These are phyloP conservation scores for human DNA, from an alignment of 2,113 vertebrate species.

Conservation along the genomic window GRCh38 chr2:171206001-171206500, in stretches of 20 bases:
- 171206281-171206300: not conserved
- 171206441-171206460: not conserved
- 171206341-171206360: not conserved
- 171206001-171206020: not conserved
- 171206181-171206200: not conserved
- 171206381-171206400: not conserved
- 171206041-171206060: constrained; percentile 25
- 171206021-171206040: not conserved
- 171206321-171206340: constrained; percentile 15
- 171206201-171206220: not conserved
- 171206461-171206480: not conserved
- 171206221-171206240: not conserved
- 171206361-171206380: not conserved
- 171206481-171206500: not conserved
- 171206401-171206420: not conserved
- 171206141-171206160: not conserved
- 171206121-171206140: not conserved
- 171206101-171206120: not conserved
- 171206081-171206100: not conserved
- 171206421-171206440: not conserved
- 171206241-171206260: constrained; percentile 16
- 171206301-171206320: constrained; percentile 37
- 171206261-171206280: not conserved
- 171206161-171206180: not conserved
- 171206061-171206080: not conserved